These are phyloP conservation scores for Daubentonia madagascariensis DNA, from an alignment of 2,113 vertebrate species.

Conservation along the genomic window DNA sequence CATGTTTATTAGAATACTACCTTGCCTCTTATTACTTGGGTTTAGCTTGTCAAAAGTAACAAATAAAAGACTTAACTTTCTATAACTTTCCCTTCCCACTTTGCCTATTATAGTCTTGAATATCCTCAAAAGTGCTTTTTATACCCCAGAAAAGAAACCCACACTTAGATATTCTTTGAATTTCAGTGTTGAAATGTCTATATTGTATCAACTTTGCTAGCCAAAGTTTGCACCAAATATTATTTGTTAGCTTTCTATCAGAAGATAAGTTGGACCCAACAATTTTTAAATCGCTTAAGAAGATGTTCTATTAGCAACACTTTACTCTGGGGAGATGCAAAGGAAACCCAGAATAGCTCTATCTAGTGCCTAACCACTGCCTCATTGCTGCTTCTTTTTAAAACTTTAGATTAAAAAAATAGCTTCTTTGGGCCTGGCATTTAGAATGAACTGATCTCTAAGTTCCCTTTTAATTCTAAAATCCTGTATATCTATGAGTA, in stretches of 20 bases:
- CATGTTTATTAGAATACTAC: neutral
- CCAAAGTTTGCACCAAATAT: neutral
- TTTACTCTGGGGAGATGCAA: neutral
- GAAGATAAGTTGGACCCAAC: neutral
- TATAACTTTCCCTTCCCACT: neutral
- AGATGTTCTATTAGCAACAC: neutral
- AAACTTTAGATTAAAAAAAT: neutral
- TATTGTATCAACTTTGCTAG: neutral
- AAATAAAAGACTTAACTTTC: conserved; percentile 18
- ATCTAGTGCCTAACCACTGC: neutral
- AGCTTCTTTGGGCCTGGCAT: neutral
- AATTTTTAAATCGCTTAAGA: neutral
- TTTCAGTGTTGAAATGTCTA: neutral
- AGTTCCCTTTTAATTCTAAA: neutral
- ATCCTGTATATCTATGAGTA: neutral
- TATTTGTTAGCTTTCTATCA: neutral
- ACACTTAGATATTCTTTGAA: neutral
- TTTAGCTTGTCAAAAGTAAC: conserved; percentile 53
- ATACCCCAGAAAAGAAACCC: neutral
- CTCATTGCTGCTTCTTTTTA: neutral
- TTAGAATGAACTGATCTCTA: neutral
- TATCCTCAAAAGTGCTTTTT: neutral
- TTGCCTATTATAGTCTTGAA: neutral
- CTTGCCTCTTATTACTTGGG: neutral
- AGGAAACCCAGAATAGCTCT: neutral